Percentiles rank a stretch among this genome's conserved stretches.
Evolutionary conservation across 2,113 vertebrate species (phyloP).

Genomic region (Oryzias celebensis): DNA sequence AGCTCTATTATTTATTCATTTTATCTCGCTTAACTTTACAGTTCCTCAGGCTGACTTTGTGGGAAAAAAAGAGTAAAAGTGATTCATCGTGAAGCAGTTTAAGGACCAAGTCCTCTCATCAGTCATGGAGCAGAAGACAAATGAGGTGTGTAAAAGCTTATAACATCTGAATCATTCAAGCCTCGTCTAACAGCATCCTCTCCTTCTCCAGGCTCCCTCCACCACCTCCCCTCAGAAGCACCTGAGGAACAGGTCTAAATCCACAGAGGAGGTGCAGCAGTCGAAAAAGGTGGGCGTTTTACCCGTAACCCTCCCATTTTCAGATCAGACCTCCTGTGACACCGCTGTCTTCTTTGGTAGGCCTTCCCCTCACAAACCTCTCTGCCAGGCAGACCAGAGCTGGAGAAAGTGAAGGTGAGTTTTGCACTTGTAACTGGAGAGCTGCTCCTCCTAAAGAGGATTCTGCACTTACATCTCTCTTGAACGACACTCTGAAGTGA

Average conservation of each 20-base stretch:
- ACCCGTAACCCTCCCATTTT: neutral
- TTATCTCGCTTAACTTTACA: slow-evolving; percentile 16
- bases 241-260: slow-evolving; percentile 83
- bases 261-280: slow-evolving; percentile 83
- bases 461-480: neutral
- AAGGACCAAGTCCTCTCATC: slow-evolving; percentile 7
- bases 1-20: neutral
- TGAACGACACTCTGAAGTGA: too few species aligned
- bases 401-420: slow-evolving; percentile 79
- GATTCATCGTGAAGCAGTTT: slow-evolving; percentile 8
- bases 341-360: slow-evolving; percentile 47
- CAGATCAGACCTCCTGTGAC: neutral
- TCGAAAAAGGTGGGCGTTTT: slow-evolving; percentile 77
- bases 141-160: slow-evolving; percentile 44
- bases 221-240: slow-evolving; percentile 80
- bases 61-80: neutral
- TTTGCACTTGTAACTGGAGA: neutral
- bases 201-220: slow-evolving; percentile 56
- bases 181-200: neutral
- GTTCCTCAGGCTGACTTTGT: neutral
- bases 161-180: neutral
- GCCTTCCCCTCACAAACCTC: slow-evolving; percentile 84
- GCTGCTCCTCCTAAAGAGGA: neutral
- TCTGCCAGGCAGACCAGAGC: slow-evolving; percentile 78
- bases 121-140: slow-evolving; percentile 77